Conservation (phyloP, 2,797 vertebrate species). For the Eleutherodactylus coqui region DNA sequence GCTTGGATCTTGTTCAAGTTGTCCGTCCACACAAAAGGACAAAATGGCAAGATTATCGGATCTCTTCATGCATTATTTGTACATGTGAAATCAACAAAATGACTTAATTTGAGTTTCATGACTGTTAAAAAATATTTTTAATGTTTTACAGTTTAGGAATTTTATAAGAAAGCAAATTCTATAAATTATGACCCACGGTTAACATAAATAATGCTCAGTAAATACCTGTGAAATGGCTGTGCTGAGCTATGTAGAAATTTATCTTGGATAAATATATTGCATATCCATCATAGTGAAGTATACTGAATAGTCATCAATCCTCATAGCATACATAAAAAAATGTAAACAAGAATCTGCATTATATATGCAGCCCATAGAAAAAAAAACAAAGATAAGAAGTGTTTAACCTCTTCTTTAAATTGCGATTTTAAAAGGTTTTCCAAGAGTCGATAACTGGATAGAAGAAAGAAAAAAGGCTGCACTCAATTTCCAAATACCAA, state of each 20-base stretch:
- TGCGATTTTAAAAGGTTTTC: no score
- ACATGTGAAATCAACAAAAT: not conserved
- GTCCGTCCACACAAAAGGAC: not conserved
- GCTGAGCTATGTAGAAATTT: constrained; percentile 10
- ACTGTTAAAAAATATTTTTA: not conserved
- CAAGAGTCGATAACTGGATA: no score
- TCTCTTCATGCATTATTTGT: not conserved
- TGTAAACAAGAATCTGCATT: not conserved
- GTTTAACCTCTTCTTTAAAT: not conserved
- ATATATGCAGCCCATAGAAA: not conserved
- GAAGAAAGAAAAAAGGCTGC: no score
- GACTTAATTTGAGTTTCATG: not conserved
- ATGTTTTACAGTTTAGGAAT: not conserved
- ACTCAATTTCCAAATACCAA: no score
- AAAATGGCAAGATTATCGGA: not conserved
- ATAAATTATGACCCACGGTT: not conserved
- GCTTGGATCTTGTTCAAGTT: not conserved
- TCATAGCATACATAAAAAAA: not conserved
- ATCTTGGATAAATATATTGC: not conserved
- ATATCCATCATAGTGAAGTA: constrained; percentile 22
- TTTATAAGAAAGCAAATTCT: not conserved
- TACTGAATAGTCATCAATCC: constrained; percentile 15
- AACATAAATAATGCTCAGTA: constrained; percentile 15
- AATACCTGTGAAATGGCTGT: not conserved
- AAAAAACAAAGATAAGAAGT: not conserved